Percentiles rank a stretch among this genome's conserved stretches.
These are phyloP conservation scores for Sitta carolinensis DNA, from an alignment of 2,797 vertebrate genomes.

Conservation along the genomic window DNA sequence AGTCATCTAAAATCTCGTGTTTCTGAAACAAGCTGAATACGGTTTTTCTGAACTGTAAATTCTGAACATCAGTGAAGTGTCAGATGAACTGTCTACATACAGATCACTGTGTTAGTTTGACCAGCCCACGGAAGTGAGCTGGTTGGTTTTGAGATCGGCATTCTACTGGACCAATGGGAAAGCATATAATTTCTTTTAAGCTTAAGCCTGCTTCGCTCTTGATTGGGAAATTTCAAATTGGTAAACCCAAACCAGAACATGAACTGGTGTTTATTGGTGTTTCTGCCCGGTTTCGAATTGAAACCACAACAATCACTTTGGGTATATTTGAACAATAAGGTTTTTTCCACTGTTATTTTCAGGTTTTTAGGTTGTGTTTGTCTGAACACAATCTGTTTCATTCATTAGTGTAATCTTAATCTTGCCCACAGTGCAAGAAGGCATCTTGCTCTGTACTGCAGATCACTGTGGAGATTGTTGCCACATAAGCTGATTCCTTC, in stretches of 20 bases:
- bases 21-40: not conserved
- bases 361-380: not conserved
- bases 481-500: not conserved
- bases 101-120: too few relatives aligned
- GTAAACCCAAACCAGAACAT: too few relatives aligned
- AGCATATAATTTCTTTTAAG: too few relatives aligned
- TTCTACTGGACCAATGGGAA: too few relatives aligned
- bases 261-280: too few relatives aligned
- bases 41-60: not conserved
- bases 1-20: not conserved
- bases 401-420: not conserved
- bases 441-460: not conserved
- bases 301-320: not conserved
- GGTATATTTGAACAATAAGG: not conserved
- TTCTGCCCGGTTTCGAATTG: too few relatives aligned
- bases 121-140: too few relatives aligned
- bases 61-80: not conserved
- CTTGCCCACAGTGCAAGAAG: not conserved
- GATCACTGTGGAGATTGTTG: not conserved
- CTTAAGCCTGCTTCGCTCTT: too few relatives aligned
- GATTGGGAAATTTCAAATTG: too few relatives aligned
- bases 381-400: not conserved
- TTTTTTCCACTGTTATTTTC: not conserved
- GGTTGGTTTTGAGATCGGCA: too few relatives aligned
- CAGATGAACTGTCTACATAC: accelerated